Evolutionary conservation across 2,113 vertebrate genomes (phyloP).

Genomic region (Myxocyprinus asiaticus): DNA sequence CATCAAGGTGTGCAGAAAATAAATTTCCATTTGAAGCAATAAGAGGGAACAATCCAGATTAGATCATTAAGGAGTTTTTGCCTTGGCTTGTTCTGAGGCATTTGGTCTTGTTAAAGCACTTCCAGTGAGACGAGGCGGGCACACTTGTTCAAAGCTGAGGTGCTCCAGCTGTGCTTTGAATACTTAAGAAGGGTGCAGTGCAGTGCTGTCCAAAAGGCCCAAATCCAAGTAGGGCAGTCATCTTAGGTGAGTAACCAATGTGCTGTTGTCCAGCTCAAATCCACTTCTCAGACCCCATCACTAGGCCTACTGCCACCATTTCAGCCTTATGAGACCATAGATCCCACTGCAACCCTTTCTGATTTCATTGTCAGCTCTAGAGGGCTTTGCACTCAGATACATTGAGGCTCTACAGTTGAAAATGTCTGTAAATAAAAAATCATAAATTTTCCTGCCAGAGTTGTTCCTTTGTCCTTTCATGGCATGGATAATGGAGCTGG

Average conservation of each 20-base stretch:
- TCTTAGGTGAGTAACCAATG: conserved; percentile 60
- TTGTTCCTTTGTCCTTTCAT: no score
- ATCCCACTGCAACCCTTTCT: no score
- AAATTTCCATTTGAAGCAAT: conserved; percentile 13
- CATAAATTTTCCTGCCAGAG: no score
- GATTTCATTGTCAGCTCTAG: no score
- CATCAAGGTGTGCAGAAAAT: neutral
- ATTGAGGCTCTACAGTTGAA: no score
- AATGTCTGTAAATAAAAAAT: no score
- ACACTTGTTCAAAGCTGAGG: conserved; percentile 44
- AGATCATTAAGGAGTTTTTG: conserved; percentile 33
- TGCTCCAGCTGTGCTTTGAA: conserved; percentile 51
- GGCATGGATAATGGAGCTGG: no score
- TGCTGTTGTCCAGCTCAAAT: conserved; percentile 44
- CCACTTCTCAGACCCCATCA: conserved; percentile 6
- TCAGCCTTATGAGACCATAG: no score
- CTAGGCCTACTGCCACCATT: conserved; percentile 11
- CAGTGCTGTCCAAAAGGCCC: conserved; percentile 46
- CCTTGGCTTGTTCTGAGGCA: conserved; percentile 59
- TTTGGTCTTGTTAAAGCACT: conserved; percentile 58
- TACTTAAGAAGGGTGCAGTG: conserved; percentile 41
- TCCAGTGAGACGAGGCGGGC: conserved; percentile 53
- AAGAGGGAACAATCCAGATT: conserved; percentile 28
- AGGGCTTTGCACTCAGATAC: no score
- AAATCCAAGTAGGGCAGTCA: conserved; percentile 43